Conservation (phyloP, 2,888 invertebrate species). For the Lithophane semibrunnea region DNA sequence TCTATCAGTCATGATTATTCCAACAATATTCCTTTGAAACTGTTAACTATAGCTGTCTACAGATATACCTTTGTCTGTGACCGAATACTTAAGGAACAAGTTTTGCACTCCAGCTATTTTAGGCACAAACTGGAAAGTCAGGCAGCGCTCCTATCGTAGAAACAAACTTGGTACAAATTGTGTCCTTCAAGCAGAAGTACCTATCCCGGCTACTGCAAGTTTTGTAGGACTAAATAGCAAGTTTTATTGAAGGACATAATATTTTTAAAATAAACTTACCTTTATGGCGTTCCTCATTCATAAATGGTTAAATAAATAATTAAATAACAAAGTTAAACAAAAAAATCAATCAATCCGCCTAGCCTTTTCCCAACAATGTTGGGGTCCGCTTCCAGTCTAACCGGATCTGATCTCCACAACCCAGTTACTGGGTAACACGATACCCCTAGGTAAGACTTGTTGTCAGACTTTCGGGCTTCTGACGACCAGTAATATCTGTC, state of each 20-base stretch:
- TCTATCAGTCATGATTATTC: background rate
- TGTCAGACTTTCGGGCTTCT: too few species aligned
- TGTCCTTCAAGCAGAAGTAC: conserved; percentile 32
- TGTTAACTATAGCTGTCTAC: background rate
- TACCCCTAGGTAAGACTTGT: too few species aligned
- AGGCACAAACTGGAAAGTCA: conserved; percentile 36
- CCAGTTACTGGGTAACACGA: too few species aligned
- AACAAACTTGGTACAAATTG: conserved; percentile 41
- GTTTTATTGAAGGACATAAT: background rate
- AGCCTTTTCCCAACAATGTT: too few species aligned
- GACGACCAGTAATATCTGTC: too few species aligned
- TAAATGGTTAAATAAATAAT: background rate
- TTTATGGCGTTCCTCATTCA: background rate
- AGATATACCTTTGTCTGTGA: conserved; percentile 1
- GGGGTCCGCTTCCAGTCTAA: too few species aligned
- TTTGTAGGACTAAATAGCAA: background rate
- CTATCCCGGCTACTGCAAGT: background rate
- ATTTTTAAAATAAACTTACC: background rate
- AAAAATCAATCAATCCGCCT: too few species aligned
- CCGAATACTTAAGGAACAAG: conserved; percentile 36
- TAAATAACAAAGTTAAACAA: too few species aligned
- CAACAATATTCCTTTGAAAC: background rate
- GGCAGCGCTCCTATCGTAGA: conserved; percentile 23
- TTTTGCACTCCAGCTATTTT: conserved; percentile 31
- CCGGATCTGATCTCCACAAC: too few species aligned